Percentiles rank a stretch among this genome's conserved stretches.
phyloP scores from a whole-genome alignment of 2,113 vertebrate genomes.

The Cinclus mexicanus region DNA sequence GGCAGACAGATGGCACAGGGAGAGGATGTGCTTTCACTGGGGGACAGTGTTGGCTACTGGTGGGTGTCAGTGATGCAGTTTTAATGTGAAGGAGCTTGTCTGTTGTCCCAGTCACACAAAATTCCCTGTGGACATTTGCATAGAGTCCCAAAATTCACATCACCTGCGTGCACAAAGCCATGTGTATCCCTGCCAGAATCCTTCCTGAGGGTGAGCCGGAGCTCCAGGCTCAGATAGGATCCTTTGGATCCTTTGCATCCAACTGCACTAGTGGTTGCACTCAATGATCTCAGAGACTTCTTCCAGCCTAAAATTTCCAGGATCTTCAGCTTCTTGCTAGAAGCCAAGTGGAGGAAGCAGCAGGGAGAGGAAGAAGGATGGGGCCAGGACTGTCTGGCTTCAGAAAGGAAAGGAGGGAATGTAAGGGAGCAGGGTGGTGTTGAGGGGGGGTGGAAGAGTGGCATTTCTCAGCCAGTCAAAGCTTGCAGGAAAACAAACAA shows the following conservation, averaged over 20 bases:
- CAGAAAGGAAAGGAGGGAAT: neutral
- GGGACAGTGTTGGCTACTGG: neutral
- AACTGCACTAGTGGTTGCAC: neutral
- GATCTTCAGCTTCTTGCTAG: neutral
- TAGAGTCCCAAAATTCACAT: neutral
- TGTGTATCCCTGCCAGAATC: neutral
- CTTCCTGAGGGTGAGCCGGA: accelerated
- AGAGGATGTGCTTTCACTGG: neutral
- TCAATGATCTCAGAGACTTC: neutral
- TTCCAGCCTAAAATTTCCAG: neutral
- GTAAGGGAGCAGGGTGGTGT: neutral
- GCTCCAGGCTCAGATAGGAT: accelerated
- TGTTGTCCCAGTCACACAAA: neutral
- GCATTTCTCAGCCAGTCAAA: neutral
- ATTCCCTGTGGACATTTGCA: neutral
- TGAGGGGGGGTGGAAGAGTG: neutral
- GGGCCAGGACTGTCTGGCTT: neutral
- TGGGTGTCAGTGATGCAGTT: neutral
- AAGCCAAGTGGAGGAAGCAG: neutral
- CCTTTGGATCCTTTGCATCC: neutral
- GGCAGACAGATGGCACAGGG: neutral
- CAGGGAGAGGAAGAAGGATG: neutral
- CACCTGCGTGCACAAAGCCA: accelerated
- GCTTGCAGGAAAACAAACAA: constrained; percentile 53
- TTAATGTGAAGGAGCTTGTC: neutral